A percentile compares a stretch with the other conserved stretches of the same genome.
These are phyloP conservation scores for Thecophora atra DNA, from an alignment of 2,888 invertebrate genomes.

Conservation along the genomic window DNA sequence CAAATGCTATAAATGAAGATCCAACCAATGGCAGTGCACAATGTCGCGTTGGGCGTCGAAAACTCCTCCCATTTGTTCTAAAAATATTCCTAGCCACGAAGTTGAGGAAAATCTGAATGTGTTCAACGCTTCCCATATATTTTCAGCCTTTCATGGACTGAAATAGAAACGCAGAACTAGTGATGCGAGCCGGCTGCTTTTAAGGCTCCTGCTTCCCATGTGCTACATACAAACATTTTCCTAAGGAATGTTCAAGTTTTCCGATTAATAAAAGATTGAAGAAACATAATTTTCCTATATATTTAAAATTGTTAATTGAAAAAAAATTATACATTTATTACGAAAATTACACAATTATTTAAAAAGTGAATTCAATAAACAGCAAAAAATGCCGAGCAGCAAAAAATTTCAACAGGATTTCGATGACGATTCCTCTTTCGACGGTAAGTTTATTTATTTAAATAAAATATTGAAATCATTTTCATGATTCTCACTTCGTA, in stretches of 20 bases:
- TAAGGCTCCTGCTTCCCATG: conserved; percentile 9
- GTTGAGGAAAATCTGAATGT: conserved; percentile 27
- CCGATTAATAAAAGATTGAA: too few species aligned
- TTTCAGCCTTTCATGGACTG: conserved; percentile 44
- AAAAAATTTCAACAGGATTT: conserved; percentile 64
- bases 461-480: too few species aligned
- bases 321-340: not conserved
- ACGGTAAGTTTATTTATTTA: conserved; percentile 54
- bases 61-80: conserved; percentile 60
- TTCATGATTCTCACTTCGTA: too few species aligned
- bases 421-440: conserved; percentile 64
- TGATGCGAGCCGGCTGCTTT: conserved; percentile 37
- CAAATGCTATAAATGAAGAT: not conserved
- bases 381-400: conserved; percentile 58
- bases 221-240: not conserved
- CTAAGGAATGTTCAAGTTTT: not conserved
- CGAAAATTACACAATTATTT: conserved; percentile 15
- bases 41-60: conserved; percentile 43
- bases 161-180: conserved; percentile 46
- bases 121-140: conserved; percentile 40
- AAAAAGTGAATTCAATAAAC: conserved; percentile 4
- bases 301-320: conserved; percentile 3
- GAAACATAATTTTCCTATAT: not conserved
- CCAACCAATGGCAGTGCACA: conserved; percentile 37
- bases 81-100: conserved; percentile 57